These are phyloP conservation scores for Drosophila melanica DNA, from an alignment of 1,140 invertebrate genomes.

Conservation along the genomic window DNA sequence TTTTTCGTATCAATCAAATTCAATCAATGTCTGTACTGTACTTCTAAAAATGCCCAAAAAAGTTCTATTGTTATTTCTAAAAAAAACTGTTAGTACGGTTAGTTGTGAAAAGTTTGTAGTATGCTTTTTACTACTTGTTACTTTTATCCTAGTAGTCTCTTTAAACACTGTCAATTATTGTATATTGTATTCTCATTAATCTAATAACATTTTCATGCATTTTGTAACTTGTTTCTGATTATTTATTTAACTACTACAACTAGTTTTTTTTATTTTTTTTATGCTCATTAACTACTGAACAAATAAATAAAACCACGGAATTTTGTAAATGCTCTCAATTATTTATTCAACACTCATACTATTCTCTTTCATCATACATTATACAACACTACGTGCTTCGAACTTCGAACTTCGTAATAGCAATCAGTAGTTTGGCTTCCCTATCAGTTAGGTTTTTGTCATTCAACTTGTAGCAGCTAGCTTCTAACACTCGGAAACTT, in stretches of 20 bases:
- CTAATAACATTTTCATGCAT: background rate
- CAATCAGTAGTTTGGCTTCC: background rate
- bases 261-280: background rate
- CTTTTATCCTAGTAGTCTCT: background rate
- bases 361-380: background rate
- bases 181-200: conserved; percentile 5
- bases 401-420: no score
- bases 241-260: background rate
- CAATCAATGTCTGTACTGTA: background rate
- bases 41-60: background rate
- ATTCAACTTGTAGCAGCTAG: background rate
- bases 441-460: conserved; percentile 12
- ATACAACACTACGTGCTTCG: background rate
- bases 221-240: conserved; percentile 6
- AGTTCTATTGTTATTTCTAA: background rate
- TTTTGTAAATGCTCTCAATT: background rate
- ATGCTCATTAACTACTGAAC: conserved; percentile 2
- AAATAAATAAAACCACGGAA: background rate
- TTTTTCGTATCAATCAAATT: background rate
- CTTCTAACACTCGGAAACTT: background rate
- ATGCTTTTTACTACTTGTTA: background rate
- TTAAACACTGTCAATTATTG: background rate
- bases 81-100: background rate
- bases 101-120: background rate
- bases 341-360: background rate